Evolutionary conservation across 2,113 vertebrate genomes (phyloP).

Genomic region (Urocitellus parryii): DNA sequence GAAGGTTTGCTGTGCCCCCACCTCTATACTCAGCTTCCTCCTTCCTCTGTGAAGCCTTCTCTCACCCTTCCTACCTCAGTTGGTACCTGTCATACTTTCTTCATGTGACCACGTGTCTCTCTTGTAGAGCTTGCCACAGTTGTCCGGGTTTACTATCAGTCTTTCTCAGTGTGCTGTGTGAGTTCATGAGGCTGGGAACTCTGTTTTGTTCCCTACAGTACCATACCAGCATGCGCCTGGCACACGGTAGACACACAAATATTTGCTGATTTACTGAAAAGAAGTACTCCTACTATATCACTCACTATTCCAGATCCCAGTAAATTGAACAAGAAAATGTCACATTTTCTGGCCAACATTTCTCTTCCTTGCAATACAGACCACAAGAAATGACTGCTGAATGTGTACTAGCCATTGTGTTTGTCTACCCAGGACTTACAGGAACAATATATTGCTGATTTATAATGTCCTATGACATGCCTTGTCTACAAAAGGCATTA

Average conservation of each 20-base stretch:
- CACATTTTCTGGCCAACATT: not conserved
- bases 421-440: not conserved
- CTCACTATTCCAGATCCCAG: not conserved
- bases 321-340: not conserved
- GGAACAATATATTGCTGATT: not conserved
- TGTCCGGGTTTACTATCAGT: not conserved
- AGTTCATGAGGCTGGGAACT: not conserved
- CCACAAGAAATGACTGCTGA: not conserved
- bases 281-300: not conserved
- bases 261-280: slow-evolving; percentile 12
- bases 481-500: slow-evolving; percentile 16
- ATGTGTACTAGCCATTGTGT: not conserved
- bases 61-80: not conserved
- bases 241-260: not conserved
- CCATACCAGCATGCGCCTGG: not conserved
- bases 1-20: not conserved
- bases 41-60: not conserved
- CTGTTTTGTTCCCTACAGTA: not conserved
- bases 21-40: not conserved
- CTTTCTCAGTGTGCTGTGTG: not conserved
- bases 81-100: not conserved
- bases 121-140: not conserved
- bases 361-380: not conserved
- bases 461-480: not conserved
- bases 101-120: not conserved